Conservation (phyloP, 2,113 vertebrate genomes). For the Micromys minutus region DNA sequence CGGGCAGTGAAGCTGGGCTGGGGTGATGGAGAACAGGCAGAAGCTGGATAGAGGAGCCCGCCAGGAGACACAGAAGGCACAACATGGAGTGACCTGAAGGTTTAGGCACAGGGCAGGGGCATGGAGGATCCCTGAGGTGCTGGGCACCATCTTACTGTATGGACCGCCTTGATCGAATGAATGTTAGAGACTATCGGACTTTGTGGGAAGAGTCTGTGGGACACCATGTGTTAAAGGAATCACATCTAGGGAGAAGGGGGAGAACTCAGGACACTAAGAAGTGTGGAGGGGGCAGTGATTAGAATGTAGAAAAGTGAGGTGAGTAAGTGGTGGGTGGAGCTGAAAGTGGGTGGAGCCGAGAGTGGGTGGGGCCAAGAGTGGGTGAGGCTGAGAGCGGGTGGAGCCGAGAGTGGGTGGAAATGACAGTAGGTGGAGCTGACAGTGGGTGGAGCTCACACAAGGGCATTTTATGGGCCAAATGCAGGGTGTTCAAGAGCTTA, state of each 20-base stretch:
- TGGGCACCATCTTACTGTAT: background rate
- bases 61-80: background rate
- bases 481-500: constrained; percentile 60
- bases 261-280: background rate
- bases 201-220: background rate
- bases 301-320: background rate
- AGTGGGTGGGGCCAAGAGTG: no score
- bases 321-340: background rate
- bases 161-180: background rate
- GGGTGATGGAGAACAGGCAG: background rate
- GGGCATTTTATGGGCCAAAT: background rate
- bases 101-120: fast-evolving
- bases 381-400: background rate
- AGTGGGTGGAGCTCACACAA: background rate
- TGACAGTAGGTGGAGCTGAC: background rate
- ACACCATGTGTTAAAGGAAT: background rate
- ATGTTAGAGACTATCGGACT: background rate
- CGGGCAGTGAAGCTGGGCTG: background rate
- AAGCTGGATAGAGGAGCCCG: background rate
- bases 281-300: no score
- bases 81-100: background rate
- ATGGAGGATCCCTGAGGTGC: background rate
- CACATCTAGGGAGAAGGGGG: background rate
- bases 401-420: no score
- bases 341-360: background rate